These are phyloP conservation scores for Irena cyanogastra DNA, from an alignment of 2,113 vertebrate species.

Conservation along the genomic window DNA sequence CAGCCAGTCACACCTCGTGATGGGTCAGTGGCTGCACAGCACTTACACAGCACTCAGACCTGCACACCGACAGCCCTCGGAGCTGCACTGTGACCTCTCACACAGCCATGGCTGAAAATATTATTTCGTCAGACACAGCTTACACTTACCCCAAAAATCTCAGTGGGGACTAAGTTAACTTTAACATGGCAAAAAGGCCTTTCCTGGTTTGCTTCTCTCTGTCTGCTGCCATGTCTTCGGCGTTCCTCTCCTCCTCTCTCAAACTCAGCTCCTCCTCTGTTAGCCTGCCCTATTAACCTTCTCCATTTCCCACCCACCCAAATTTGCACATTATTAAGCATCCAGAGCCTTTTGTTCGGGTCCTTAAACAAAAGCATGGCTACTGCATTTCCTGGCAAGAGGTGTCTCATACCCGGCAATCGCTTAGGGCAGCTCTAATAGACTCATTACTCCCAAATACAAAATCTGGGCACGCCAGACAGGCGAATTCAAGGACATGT, in stretches of 20 bases:
- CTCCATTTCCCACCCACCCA: conserved; percentile 20
- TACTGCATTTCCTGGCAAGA: neutral
- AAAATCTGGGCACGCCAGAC: neutral
- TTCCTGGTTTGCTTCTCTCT: neutral
- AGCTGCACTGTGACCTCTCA: neutral
- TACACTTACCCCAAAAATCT: neutral
- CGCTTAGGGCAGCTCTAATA: neutral
- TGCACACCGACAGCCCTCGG: neutral
- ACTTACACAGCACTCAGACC: neutral
- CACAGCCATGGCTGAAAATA: neutral
- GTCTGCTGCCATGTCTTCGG: neutral
- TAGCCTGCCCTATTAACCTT: conserved; percentile 36
- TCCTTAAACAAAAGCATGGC: neutral
- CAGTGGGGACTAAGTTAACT: neutral
- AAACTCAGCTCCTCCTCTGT: conserved; percentile 48
- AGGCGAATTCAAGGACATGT: conserved; percentile 10
- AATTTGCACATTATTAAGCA: conserved; percentile 45
- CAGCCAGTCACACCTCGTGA: neutral
- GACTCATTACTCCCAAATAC: neutral
- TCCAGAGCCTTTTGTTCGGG: conserved; percentile 32
- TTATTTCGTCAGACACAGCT: neutral
- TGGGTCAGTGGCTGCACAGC: neutral
- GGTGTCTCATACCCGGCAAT: neutral
- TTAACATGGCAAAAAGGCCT: neutral
- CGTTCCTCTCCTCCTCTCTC: neutral